These are phyloP conservation scores for Drosophila greeni DNA, from an alignment of 2,888 invertebrate species.

Conservation along the genomic window DNA sequence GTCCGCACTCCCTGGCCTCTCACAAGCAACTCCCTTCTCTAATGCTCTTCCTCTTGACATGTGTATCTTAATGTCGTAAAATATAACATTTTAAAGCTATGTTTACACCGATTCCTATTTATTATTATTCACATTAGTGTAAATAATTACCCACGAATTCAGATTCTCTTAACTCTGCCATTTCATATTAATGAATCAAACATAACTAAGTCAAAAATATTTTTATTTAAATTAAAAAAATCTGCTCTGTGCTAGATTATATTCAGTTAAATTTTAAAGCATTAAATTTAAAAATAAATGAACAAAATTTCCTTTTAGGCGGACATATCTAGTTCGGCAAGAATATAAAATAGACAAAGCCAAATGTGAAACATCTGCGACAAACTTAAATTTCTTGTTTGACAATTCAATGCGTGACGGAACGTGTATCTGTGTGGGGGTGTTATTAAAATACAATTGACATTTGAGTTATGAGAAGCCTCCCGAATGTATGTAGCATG, in stretches of 20 bases:
- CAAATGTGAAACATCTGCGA: conserved; percentile 41
- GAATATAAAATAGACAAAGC: not conserved
- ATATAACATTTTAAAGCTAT: not conserved
- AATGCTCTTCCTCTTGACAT: no score
- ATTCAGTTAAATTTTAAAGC: no score
- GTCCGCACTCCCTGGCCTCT: no score
- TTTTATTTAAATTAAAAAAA: no score
- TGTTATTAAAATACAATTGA: conserved; percentile 72
- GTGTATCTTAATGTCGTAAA: not conserved
- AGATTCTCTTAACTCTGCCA: not conserved
- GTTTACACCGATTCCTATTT: not conserved
- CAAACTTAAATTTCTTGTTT: conserved; percentile 9
- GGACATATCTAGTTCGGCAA: no score
- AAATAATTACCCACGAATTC: not conserved
- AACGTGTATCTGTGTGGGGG: conserved; percentile 32
- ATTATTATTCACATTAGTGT: not conserved
- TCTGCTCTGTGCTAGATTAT: no score
- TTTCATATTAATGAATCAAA: not conserved
- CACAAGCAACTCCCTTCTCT: no score
- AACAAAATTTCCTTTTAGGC: no score
- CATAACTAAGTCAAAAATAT: not conserved
- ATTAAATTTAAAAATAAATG: no score
- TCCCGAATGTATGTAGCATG: conserved; percentile 15
- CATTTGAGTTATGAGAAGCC: conserved; percentile 39
- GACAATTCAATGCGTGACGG: conserved; percentile 28